Evolutionary conservation across 2,888 invertebrate genomes (phyloP).

Genomic region (Chrysolina haemoptera): DNA sequence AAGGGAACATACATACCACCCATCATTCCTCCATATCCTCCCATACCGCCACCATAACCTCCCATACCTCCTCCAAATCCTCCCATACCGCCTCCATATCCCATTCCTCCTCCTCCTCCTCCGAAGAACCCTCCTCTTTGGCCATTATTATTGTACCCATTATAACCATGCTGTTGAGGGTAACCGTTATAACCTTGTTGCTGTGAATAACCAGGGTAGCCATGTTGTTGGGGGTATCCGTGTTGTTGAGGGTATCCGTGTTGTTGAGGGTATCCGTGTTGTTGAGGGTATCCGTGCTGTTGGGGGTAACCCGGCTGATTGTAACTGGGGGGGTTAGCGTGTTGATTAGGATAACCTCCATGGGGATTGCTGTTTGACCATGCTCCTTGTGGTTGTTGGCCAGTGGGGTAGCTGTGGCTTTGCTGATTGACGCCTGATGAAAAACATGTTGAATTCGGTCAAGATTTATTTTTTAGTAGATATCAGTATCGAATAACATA

Average conservation of each 20-base stretch:
- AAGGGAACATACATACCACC: slow-evolving; percentile 24
- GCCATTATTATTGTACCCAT: slow-evolving; percentile 27
- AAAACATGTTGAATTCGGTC: neutral
- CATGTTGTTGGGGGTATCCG: slow-evolving; percentile 16
- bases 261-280: slow-evolving; percentile 33
- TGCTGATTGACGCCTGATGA: slow-evolving; percentile 34
- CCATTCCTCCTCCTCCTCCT: slow-evolving; percentile 37
- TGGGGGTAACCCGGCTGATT: slow-evolving; percentile 31
- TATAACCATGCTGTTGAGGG: slow-evolving; percentile 35
- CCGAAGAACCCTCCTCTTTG: slow-evolving; percentile 29
- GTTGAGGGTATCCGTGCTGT: slow-evolving; percentile 30
- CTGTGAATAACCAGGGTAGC: slow-evolving; percentile 10
- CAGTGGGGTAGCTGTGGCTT: slow-evolving; percentile 30
- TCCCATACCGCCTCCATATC: slow-evolving; percentile 38
- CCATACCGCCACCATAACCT: slow-evolving; percentile 32
- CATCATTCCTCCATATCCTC: slow-evolving; percentile 44
- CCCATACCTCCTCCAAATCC: slow-evolving; percentile 37
- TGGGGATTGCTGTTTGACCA: slow-evolving; percentile 29
- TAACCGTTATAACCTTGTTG: slow-evolving; percentile 30
- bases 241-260: slow-evolving; percentile 32
- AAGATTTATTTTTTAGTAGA: neutral
- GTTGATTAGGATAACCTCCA: slow-evolving; percentile 22
- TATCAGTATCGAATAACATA: no score
- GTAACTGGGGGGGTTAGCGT: slow-evolving; percentile 22
- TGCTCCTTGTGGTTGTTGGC: slow-evolving; percentile 36